Conservation (phyloP, 2,113 vertebrate genomes). For the Osmerus mordax region DNA sequence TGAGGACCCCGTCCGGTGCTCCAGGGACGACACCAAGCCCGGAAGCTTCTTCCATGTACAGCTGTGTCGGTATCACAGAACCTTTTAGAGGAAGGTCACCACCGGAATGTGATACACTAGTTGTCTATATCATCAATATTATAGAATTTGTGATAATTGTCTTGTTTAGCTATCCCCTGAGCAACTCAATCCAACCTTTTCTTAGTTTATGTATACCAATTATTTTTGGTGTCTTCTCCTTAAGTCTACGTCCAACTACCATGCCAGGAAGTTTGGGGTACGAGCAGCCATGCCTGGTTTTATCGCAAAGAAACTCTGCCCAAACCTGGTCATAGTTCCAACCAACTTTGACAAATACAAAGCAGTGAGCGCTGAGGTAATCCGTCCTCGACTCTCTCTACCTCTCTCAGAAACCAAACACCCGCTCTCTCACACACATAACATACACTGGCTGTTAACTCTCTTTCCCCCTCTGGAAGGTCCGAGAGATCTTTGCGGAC, state of each 20-base stretch:
- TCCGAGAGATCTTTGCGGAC: conserved; percentile 84
- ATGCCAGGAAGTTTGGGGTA: conserved; percentile 90
- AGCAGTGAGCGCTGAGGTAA: conserved; percentile 89
- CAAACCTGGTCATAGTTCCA: conserved; percentile 85
- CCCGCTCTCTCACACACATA: background rate
- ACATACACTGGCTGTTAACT: conserved; percentile 12
- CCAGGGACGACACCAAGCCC: too few relatives aligned
- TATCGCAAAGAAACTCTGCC: conserved; percentile 95
- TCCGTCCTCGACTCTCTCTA: background rate
- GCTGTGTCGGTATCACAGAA: too few relatives aligned
- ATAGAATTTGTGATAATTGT: too few relatives aligned
- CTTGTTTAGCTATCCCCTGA: too few relatives aligned
- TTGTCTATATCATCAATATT: too few relatives aligned
- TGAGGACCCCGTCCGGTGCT: conserved; percentile 56
- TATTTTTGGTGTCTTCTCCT: conserved; percentile 21
- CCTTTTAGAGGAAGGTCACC: too few relatives aligned
- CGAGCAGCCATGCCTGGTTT: conserved; percentile 98
- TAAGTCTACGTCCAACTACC: conserved; percentile 95
- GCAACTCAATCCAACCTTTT: background rate
- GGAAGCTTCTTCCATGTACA: too few relatives aligned
- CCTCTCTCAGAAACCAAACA: background rate
- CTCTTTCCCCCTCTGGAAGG: conserved; percentile 66
- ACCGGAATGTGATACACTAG: too few relatives aligned
- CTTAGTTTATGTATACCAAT: background rate
- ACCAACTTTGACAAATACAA: conserved; percentile 89